Conservation (phyloP, 2,888 invertebrate genomes). For the Artemia sp. region DNA sequence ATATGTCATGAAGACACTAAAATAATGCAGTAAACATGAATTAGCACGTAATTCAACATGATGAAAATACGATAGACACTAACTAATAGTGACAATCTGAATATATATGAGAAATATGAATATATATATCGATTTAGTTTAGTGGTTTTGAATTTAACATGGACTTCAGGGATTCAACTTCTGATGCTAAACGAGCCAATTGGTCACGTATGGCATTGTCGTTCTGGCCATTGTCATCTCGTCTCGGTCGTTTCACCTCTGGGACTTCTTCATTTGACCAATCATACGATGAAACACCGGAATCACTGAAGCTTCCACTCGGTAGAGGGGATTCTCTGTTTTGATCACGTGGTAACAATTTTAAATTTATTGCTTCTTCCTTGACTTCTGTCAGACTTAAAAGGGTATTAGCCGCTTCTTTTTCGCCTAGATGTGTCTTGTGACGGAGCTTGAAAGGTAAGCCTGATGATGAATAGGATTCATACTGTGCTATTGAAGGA, state of each 20-base stretch:
- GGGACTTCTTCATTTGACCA: neutral
- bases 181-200: conserved; percentile 68
- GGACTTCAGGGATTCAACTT: conserved; percentile 67
- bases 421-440: conserved; percentile 74
- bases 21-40: too few relatives aligned
- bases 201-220: conserved; percentile 39
- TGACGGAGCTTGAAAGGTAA: conserved; percentile 75
- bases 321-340: conserved; percentile 5
- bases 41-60: too few relatives aligned
- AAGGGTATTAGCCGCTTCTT: conserved; percentile 40
- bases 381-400: conserved; percentile 4
- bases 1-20: too few relatives aligned
- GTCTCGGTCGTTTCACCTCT: neutral
- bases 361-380: conserved; percentile 1
- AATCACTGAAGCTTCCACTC: conserved; percentile 5
- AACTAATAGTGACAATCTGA: too few relatives aligned
- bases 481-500: conserved; percentile 29
- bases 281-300: conserved; percentile 16
- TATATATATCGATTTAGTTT: too few relatives aligned
- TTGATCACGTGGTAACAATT: neutral
- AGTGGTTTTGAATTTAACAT: conserved; percentile 28
- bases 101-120: too few relatives aligned
- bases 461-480: conserved; percentile 30
- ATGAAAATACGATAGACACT: too few relatives aligned
- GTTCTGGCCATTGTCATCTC: conserved; percentile 21